Percentiles rank a stretch among this genome's conserved stretches.
Evolutionary conservation across 2,113 vertebrate species (phyloP).

Genomic region (Reinhardtius hippoglossoides): DNA sequence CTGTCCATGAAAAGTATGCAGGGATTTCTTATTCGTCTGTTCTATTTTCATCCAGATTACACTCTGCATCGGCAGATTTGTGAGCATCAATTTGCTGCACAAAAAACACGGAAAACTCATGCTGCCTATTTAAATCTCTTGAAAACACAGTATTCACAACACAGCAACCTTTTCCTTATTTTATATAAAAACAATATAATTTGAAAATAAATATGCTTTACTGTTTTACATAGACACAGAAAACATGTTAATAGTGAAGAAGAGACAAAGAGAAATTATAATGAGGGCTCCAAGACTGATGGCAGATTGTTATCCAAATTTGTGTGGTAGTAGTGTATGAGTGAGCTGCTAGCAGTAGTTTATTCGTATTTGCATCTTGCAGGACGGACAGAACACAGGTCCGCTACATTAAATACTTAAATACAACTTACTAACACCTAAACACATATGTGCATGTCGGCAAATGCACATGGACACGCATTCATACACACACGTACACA

Average conservation of each 20-base stretch:
- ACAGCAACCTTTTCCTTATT: constrained; percentile 79
- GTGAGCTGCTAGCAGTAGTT: constrained; percentile 69
- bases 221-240: constrained; percentile 82
- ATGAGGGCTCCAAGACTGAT: constrained; percentile 69
- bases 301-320: constrained; percentile 65
- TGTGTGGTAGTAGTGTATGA: constrained; percentile 33
- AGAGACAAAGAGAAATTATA: constrained; percentile 77
- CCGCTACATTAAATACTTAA: constrained; percentile 62
- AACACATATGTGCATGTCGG: constrained; percentile 29
- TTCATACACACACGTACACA: constrained; percentile 30
- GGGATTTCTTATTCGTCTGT: constrained; percentile 34
- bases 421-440: constrained; percentile 59
- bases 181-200: constrained; percentile 86
- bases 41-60: constrained; percentile 18
- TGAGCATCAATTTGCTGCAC: constrained; percentile 20
- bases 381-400: constrained; percentile 46
- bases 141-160: constrained; percentile 78
- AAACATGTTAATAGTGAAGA: constrained; percentile 82
- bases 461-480: constrained; percentile 44
- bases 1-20: constrained; percentile 45
- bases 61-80: constrained; percentile 30
- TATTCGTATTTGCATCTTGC: constrained; percentile 63
- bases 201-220: constrained; percentile 88
- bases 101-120: constrained; percentile 28
- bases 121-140: constrained; percentile 33